phyloP scores from a whole-genome alignment of 2,888 invertebrate genomes.

The Capitulum mitella region DNA sequence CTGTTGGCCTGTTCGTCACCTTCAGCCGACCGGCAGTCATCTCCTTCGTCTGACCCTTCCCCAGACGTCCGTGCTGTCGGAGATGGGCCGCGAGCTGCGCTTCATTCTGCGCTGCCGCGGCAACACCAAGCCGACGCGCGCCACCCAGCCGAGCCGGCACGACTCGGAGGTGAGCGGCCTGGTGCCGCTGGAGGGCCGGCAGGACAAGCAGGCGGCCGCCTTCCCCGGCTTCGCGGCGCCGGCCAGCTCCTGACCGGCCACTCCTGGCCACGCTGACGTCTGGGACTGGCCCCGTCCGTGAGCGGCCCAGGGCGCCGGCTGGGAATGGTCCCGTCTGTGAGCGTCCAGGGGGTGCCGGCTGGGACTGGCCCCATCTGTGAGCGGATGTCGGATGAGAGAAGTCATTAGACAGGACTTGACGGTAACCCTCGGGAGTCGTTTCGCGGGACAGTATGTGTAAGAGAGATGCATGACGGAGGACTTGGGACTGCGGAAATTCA shows the following conservation, averaged over 20 bases:
- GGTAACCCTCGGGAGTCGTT: too few relatives aligned
- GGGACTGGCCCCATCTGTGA: too few relatives aligned
- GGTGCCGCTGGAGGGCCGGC: conserved; percentile 4
- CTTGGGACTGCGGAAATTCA: too few relatives aligned
- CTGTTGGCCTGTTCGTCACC: too few relatives aligned
- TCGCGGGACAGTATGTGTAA: too few relatives aligned
- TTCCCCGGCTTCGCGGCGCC: background rate
- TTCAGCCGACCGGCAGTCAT: too few relatives aligned
- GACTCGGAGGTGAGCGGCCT: conserved; percentile 19
- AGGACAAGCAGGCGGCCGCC: background rate
- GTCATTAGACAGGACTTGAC: too few relatives aligned
- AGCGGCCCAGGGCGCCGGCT: conserved; percentile 30
- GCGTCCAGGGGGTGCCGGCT: conserved; percentile 27
- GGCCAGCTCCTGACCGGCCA: background rate
- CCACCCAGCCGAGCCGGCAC: conserved; percentile 1
- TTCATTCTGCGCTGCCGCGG: conserved; percentile 36
- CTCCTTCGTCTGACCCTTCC: too few relatives aligned
- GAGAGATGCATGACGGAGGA: too few relatives aligned
- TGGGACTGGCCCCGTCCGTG: conserved; percentile 25
- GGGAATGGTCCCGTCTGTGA: too few relatives aligned
- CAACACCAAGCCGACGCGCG: conserved; percentile 34
- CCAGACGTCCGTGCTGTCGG: conserved; percentile 32
- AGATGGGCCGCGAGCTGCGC: conserved; percentile 32
- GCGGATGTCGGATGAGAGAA: too few relatives aligned
- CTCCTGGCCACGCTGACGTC: background rate